phyloP scores from a whole-genome alignment of 2,888 invertebrate genomes.

The Agrypnus murinus region DNA sequence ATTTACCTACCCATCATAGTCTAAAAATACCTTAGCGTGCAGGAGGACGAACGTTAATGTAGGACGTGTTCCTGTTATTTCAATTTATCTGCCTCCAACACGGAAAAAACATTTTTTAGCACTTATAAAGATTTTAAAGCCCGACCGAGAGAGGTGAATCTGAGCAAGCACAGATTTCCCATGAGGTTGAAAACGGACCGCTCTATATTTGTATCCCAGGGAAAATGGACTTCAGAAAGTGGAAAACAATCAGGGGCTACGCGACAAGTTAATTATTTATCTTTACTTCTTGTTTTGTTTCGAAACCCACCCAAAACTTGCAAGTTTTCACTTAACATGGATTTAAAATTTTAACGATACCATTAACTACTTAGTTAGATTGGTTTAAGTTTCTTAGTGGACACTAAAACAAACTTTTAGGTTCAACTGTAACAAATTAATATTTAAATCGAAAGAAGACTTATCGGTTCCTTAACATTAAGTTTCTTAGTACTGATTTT shows the following conservation, averaged over 20 bases:
- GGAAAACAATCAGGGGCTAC: conserved; percentile 44
- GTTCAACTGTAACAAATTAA: too few relatives aligned
- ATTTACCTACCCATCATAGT: not conserved
- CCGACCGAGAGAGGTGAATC: conserved; percentile 48
- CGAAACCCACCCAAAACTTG: conserved; percentile 13
- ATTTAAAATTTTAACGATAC: conserved; percentile 20
- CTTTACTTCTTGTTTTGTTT: conserved; percentile 32
- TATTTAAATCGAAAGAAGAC: too few relatives aligned
- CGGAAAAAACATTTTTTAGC: conserved; percentile 49
- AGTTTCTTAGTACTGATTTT: too few relatives aligned
- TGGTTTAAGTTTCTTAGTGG: too few relatives aligned
- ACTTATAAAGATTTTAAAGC: conserved; percentile 54
- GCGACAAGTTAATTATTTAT: conserved; percentile 46
- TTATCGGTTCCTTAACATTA: too few relatives aligned
- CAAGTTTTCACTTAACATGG: conserved; percentile 25
- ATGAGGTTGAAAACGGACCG: conserved; percentile 42
- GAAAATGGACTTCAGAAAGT: conserved; percentile 46
- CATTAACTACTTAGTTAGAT: not conserved
- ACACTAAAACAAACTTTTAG: too few relatives aligned
- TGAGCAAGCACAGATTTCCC: conserved; percentile 52
- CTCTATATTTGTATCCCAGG: conserved; percentile 47
- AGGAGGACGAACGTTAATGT: conserved; percentile 15
- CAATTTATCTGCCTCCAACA: conserved; percentile 44
- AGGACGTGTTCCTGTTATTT: conserved; percentile 16
- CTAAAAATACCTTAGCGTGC: conserved; percentile 18